phyloP scores from a whole-genome alignment of 2,888 invertebrate genomes.

The Agrochola litura region DNA sequence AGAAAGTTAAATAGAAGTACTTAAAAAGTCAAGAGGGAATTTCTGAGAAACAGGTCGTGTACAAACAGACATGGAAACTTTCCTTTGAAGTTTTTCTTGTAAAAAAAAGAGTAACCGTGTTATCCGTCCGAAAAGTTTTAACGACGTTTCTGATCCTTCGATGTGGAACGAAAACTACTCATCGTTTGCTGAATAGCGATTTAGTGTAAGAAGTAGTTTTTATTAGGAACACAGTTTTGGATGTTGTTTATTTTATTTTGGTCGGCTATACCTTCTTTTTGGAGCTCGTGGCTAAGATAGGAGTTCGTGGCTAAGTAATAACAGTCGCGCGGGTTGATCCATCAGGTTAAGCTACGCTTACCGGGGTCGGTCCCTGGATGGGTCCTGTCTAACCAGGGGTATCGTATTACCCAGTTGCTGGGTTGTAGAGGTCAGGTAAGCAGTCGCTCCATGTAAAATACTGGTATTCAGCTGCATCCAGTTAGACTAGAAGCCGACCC shows the following conservation, averaged over 20 bases:
- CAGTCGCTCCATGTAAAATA: too few species aligned
- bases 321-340: too few species aligned
- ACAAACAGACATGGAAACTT: constrained; percentile 75
- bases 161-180: constrained; percentile 63
- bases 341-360: too few species aligned
- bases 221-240: constrained; percentile 24
- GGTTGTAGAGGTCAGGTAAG: too few species aligned
- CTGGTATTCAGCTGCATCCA: too few species aligned
- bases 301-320: too few species aligned
- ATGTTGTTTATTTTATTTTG: background rate
- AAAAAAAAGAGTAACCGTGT: constrained; percentile 76
- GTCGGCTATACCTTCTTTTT: background rate
- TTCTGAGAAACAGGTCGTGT: constrained; percentile 67
- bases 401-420: too few species aligned
- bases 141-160: constrained; percentile 73
- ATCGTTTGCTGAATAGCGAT: constrained; percentile 45
- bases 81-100: constrained; percentile 67
- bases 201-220: constrained; percentile 34
- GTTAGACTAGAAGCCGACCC: too few species aligned
- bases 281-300: too few species aligned
- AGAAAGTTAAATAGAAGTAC: constrained; percentile 32
- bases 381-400: too few species aligned
- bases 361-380: too few species aligned
- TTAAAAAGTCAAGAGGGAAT: constrained; percentile 41
- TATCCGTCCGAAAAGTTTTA: constrained; percentile 81